Evolutionary conservation across 2,113 vertebrate genomes (phyloP).

Genomic region (Elgaria multicarinata): DNA sequence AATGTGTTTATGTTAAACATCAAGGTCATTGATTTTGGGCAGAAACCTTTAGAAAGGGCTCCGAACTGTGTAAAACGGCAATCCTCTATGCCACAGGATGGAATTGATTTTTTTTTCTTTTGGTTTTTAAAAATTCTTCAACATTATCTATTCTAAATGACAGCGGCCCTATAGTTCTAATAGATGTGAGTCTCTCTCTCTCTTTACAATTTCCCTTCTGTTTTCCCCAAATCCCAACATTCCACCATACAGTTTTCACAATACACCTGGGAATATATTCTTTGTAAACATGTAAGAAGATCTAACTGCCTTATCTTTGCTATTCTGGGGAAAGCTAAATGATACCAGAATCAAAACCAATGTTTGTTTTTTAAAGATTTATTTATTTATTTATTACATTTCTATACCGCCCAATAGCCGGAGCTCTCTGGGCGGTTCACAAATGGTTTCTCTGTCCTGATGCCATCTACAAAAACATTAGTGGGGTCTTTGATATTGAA

Average conservation of each 20-base stretch:
- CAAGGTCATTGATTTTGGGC: no score
- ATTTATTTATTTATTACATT: no score
- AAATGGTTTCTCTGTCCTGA: no score
- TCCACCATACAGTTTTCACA: background rate
- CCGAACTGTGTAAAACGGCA: background rate
- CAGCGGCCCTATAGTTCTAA: background rate
- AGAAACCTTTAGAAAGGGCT: no score
- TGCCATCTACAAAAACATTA: rapidly evolving
- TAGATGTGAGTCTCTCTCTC: no score
- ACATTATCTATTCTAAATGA: background rate
- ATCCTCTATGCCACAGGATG: background rate
- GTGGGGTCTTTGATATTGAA: background rate
- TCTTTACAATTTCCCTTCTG: no score
- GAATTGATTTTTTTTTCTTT: no score
- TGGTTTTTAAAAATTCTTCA: no score
- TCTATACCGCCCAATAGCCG: no score
- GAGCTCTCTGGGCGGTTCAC: no score
- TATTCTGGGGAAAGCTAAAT: background rate
- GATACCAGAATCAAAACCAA: rapidly evolving
- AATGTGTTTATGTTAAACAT: no score
- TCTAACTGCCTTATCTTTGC: rapidly evolving
- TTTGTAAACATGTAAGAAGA: rapidly evolving
- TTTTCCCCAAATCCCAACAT: background rate
- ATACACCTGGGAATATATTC: background rate
- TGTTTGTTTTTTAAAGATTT: no score